A percentile compares a stretch with the other conserved stretches of the same genome.
Evolutionary conservation across 2,797 vertebrate genomes (phyloP).

Genomic region (Mallotus villosus): DNA sequence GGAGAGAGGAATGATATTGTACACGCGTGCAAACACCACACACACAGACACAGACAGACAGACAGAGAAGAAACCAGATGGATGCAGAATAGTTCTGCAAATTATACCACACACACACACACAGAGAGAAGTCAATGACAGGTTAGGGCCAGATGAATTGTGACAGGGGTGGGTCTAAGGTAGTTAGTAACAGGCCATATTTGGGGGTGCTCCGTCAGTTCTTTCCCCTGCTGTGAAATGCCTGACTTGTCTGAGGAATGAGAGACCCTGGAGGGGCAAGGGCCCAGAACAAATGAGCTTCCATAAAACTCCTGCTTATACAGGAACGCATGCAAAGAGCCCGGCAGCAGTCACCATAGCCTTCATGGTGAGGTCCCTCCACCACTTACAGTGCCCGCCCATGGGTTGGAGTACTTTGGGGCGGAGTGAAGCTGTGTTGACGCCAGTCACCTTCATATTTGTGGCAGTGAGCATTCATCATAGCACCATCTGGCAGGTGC

Average conservation of each 20-base stretch:
- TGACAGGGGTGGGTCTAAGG: constrained; percentile 46
- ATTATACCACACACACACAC: constrained; percentile 1
- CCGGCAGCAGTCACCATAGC: constrained; percentile 45
- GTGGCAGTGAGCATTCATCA: constrained; percentile 40
- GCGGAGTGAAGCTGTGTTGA: not conserved
- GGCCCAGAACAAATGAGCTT: constrained; percentile 59
- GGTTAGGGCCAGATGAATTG: not conserved
- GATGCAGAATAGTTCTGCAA: not conserved
- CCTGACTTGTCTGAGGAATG: constrained; percentile 60
- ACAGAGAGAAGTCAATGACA: not conserved
- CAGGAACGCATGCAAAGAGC: constrained; percentile 40
- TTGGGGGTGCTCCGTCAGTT: constrained; percentile 22
- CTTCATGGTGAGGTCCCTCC: constrained; percentile 46
- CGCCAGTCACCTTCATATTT: constrained; percentile 54
- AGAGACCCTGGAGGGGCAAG: constrained; percentile 55
- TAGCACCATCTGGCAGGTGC: constrained; percentile 27
- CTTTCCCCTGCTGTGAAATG: constrained; percentile 54
- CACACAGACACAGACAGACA: not conserved
- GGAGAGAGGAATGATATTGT: not conserved
- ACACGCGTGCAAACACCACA: not conserved
- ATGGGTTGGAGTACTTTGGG: constrained; percentile 39
- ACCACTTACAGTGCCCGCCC: constrained; percentile 47
- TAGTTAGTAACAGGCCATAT: constrained; percentile 49
- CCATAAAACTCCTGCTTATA: constrained; percentile 47
- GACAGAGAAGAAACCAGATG: not conserved